Percentiles rank a stretch among this genome's conserved stretches.
Conservation (phyloP, 2,888 invertebrate species). For the Drepanosiphum platanoidis region DNA sequence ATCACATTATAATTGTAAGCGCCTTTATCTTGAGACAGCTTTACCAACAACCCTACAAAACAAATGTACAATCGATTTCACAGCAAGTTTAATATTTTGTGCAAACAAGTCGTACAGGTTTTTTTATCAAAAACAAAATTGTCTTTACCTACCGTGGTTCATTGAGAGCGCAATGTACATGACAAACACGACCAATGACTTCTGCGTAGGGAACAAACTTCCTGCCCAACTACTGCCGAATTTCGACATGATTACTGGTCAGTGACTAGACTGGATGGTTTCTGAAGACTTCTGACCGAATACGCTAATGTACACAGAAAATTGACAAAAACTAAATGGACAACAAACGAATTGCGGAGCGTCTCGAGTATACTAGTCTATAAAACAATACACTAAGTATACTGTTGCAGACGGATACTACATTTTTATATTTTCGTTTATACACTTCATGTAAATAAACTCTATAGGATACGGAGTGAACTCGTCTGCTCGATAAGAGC, state of each 20-base stretch:
- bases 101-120: no score
- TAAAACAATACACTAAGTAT: not conserved
- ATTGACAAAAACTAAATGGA: no score
- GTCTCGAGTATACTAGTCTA: constrained; percentile 1
- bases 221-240: constrained; percentile 46
- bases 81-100: no score
- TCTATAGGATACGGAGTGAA: no score
- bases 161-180: constrained; percentile 47
- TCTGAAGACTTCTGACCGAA: no score
- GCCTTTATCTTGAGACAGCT: constrained; percentile 47
- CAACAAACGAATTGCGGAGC: no score
- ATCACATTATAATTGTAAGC: constrained; percentile 43
- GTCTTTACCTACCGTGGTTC: constrained; percentile 44
- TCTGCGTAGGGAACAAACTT: constrained; percentile 58
- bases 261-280: not conserved
- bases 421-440: no score
- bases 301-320: no score
- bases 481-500: no score
- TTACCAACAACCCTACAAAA: constrained; percentile 46
- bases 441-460: no score
- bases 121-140: not conserved
- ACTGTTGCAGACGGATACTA: not conserved
- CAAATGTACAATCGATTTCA: no score
- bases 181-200: constrained; percentile 47
- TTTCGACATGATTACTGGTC: constrained; percentile 33